Evolutionary conservation across 2,888 invertebrate genomes (phyloP).

Genomic region (Helleia helle): DNA sequence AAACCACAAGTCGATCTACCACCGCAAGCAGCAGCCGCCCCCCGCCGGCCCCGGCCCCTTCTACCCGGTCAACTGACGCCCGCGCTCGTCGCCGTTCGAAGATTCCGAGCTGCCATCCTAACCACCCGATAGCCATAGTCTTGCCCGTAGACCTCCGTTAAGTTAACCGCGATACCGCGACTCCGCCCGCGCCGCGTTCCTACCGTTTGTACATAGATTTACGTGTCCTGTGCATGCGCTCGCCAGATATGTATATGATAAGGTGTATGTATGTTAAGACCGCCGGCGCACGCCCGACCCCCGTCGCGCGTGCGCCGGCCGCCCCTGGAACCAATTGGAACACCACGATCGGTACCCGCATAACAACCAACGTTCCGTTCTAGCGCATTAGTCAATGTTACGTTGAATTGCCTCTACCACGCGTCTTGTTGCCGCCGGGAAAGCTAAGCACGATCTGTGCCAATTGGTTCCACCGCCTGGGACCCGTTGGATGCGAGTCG

Average conservation of each 20-base stretch:
- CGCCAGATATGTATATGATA: constrained; percentile 42
- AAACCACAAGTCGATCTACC: constrained; percentile 95
- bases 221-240: constrained; percentile 65
- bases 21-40: constrained; percentile 85
- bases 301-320: constrained; percentile 28
- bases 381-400: constrained; percentile 70
- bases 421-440: constrained; percentile 34
- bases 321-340: constrained; percentile 73
- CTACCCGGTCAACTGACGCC: constrained; percentile 65
- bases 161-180: constrained; percentile 50
- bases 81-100: constrained; percentile 50
- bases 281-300: constrained; percentile 24
- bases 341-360: constrained; percentile 68
- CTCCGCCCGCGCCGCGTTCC: constrained; percentile 70
- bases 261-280: constrained; percentile 55
- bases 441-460: constrained; percentile 53
- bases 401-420: constrained; percentile 58
- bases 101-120: constrained; percentile 62
- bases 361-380: constrained; percentile 63
- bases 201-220: constrained; percentile 71
- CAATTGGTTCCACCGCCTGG: constrained; percentile 70
- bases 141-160: constrained; percentile 66
- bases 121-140: constrained; percentile 67
- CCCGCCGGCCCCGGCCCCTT: constrained; percentile 53
- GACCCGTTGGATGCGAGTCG: constrained; percentile 64